Base-by-base conservation (phyloP, 1,140 invertebrate species). In the Drosophila insularis region DNA sequence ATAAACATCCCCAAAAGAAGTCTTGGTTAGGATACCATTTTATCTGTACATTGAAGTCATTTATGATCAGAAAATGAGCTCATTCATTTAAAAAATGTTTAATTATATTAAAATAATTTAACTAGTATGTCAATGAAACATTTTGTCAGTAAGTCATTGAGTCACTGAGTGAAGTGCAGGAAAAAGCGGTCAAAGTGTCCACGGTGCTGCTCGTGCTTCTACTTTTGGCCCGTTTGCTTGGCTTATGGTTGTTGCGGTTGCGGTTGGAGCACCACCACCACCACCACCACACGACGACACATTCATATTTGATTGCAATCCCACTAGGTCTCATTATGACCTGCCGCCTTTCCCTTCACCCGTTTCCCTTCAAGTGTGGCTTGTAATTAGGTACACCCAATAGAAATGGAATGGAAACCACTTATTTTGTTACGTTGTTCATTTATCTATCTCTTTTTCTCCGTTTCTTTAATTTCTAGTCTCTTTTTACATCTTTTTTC, bases 201-300 rank as follows among this genome's bases (percentile, higher is more conserved):
- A 37, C 13, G 11, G 35, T 37, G 11, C 35, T 37, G 35, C 11
- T 37, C 11, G 10, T 37, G 35, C 35, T 4, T 10, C 2, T 11
- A 1, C 43, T 50, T 19, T 50, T 50, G 43, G 43, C 43, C 43
- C 7, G 43, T 50, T 50, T 50, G 43, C 43, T 50, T 50, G 43
- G 17, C 43, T 21, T 37, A 37, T n/a, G 35, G 35, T 37, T 50
- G 40, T 43, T 14, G 40, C 40, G 13, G 40, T 43, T 17, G 17
- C 43, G 43, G 43, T 50, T 50, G 7, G 40, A 6, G 4, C 7
- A 1, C 14, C 14, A 7, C n/a, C 14, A 46, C 10, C 32, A 11
- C 2, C 1, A 10, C 7, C 32, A 8, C 32, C 32, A 8, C 40
- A 43, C 14, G 40, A 14, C 40, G 27, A 27, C 27, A 17, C 14